These are phyloP conservation scores for Cebus imitator DNA, from an alignment of 2,113 vertebrate genomes.

Conservation along the genomic window DNA sequence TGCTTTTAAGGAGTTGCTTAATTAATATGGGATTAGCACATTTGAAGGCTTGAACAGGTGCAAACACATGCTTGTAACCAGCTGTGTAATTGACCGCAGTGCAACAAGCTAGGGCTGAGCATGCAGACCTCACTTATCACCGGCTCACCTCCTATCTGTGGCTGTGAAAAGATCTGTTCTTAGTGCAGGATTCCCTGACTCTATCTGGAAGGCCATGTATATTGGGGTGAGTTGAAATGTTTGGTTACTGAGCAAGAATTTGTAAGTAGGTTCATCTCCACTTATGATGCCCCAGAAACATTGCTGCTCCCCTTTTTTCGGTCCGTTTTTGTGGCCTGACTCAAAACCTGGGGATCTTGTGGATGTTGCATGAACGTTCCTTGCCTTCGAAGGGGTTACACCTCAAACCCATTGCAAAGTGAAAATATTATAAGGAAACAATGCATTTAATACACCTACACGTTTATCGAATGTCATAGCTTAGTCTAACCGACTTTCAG, in stretches of 20 bases:
- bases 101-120: not conserved
- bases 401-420: not conserved
- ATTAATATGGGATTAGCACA: conserved; percentile 77
- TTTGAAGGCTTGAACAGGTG: conserved; percentile 52
- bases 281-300: not conserved
- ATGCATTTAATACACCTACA: not conserved
- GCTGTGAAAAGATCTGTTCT: not conserved
- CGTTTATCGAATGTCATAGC: not conserved
- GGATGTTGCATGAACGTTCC: not conserved
- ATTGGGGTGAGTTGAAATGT: not conserved
- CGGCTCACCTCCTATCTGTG: not conserved
- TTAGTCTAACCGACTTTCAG: not conserved
- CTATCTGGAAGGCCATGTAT: not conserved
- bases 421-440: not conserved
- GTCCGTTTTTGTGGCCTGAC: not conserved
- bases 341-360: not conserved
- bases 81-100: conserved; percentile 20
- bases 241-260: not conserved
- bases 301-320: not conserved
- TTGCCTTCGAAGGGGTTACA: not conserved
- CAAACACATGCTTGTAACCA: conserved; percentile 64
- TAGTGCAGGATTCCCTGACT: not conserved
- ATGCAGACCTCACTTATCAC: conserved; percentile 23
- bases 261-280: not conserved
- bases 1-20: conserved; percentile 81